Evolutionary conservation across 2,113 vertebrate species (phyloP).

Genomic region (Balaeniceps rex): DNA sequence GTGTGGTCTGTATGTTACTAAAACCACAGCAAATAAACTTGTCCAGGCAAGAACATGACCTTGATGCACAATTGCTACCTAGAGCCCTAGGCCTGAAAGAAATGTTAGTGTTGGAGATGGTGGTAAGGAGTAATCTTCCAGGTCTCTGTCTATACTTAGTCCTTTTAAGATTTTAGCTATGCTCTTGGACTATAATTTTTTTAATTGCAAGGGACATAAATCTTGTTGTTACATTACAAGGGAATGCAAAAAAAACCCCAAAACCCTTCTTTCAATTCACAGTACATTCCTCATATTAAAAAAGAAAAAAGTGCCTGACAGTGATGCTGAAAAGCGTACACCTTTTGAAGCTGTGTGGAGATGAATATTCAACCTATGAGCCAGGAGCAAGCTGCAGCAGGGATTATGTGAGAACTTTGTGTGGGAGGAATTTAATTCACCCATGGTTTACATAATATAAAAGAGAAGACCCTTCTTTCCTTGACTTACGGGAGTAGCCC

Average conservation of each 20-base stretch:
- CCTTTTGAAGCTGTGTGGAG: constrained; percentile 1
- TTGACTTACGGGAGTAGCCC: neutral
- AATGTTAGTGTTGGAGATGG: neutral
- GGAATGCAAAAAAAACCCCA: neutral
- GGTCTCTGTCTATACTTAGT: neutral
- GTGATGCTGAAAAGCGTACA: neutral
- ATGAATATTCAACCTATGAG: constrained; percentile 11
- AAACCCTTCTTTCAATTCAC: neutral
- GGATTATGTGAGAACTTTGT: constrained; percentile 9
- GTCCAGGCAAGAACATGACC: neutral
- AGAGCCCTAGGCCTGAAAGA: neutral
- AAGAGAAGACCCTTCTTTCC: constrained; percentile 28
- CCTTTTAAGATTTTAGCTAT: neutral
- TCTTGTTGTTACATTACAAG: neutral
- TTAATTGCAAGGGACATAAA: constrained; percentile 30
- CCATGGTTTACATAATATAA: neutral
- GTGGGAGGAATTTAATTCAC: constrained; percentile 32
- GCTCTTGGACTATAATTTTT: neutral
- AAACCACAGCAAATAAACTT: neutral
- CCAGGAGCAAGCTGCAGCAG: constrained; percentile 1
- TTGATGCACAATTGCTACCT: neutral
- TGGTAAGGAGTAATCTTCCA: constrained; percentile 5
- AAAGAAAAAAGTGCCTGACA: neutral
- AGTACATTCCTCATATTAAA: neutral
- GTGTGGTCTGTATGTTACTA: neutral